These are phyloP conservation scores for Phrynocephalus versicolor DNA, from an alignment of 2,113 vertebrate genomes.

Conservation along the genomic window DNA sequence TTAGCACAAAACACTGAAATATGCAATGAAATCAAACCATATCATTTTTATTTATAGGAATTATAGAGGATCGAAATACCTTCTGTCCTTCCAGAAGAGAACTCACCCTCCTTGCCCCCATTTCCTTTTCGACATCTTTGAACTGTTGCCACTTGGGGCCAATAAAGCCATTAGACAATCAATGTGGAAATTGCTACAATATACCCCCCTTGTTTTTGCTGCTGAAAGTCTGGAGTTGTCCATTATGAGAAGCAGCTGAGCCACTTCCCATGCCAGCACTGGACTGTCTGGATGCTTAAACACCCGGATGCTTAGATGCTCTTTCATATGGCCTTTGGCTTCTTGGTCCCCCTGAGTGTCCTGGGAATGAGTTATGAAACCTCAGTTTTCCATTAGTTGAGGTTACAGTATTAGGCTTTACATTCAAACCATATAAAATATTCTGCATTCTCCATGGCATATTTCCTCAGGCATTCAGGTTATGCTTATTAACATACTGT, in stretches of 20 bases:
- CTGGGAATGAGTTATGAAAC: not conserved
- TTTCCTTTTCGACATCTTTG: not conserved
- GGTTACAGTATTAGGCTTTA: not conserved
- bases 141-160: not conserved
- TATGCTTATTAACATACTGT: not conserved
- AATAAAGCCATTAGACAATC: not conserved
- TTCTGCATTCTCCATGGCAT: not conserved
- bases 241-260: not conserved
- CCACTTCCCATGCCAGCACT: not conserved
- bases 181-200: too few relatives aligned
- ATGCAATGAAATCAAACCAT: not conserved
- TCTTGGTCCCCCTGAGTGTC: too few relatives aligned
- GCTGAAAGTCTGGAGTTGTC: not conserved
- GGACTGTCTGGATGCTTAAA: not conserved
- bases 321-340: not conserved
- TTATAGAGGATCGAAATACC: not conserved
- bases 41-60: not conserved
- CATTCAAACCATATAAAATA: not conserved
- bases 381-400: not conserved
- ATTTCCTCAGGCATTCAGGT: not conserved
- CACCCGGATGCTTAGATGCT: not conserved
- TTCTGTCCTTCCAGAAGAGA: not conserved
- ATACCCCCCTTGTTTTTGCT: not conserved
- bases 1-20: not conserved
- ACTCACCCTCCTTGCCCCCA: not conserved